Evolutionary conservation across 2,113 vertebrate genomes (phyloP), one percentile per base, ranked within the genome.

Genomic region (Hymenochirus boettgeri): DNA sequence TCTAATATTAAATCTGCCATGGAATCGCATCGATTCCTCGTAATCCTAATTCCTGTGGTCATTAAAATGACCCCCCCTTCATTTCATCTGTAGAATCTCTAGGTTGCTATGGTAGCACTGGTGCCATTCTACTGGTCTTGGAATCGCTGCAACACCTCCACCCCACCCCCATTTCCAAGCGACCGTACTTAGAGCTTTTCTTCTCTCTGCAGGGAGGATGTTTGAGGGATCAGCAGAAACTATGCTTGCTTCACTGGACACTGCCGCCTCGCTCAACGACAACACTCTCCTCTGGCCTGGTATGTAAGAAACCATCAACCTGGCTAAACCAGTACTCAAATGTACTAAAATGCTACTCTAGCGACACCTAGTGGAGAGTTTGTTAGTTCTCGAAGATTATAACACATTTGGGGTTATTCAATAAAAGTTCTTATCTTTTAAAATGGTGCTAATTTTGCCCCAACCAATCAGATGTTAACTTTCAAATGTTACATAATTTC

Each of bases 231-330:
- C 79, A 2, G 78, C 93, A 2, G 86, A 88, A 57, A 95, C 92
- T 25, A 98, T 98, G 96, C 86, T 99, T 18, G 82, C 90, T 26
- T 99, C 95, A 1, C 86, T 99, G 77, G 95, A 98, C 7, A 74
- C 82, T 0, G 92, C 95, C 1, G 33, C 84, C 51, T 82, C 86
- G 11, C 82, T 98, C 35, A 90, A 82, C 0, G 91, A 95, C 3
- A 89, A 92, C 21, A 95, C 94, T 0, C 80, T 98, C 15, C 82
- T 99, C 25, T 99, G 95, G 94, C 96, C 95, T 0, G 96, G 96
- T 97, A 80, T 74, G 76, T 60, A 15, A 42, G 39, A 42, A 31
- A 42, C 39, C 39, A 35, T 35, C 33, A 35, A 12, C 33, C 7
- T 35, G 10, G 33, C 33, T 7, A 13, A 7, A 13, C 33, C 33